Evolutionary conservation across 2,113 vertebrate genomes (phyloP), one percentile per base, ranked within the genome.

Genomic region (Mola mola): DNA sequence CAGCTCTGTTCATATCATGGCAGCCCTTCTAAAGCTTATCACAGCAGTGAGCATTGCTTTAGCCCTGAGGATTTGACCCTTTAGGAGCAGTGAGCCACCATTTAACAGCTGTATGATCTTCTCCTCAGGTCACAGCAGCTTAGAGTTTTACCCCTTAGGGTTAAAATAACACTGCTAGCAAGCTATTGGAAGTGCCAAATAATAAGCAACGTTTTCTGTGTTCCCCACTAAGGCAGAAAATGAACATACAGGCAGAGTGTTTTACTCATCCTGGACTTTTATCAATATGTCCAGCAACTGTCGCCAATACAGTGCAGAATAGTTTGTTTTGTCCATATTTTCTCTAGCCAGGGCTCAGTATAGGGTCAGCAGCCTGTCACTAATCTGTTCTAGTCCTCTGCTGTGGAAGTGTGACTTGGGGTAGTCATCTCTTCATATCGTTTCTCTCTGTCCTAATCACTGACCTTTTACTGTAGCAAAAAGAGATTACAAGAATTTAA

Each of bases 371-470:
- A 38, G 47, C 20, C 53, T 42, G 58, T 36, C 21, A 5, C 58
- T 86, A 84, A 88, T 87, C 83, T 59, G 44, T 8, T 47, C 33
- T 87, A 78, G 88, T 67, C 81, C 53, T 68, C 41, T 38, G 60
- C 33, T 57, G 42, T 59, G 25, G 48, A 52, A 42, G 59, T 63
- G 25, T 59, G 20, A 58, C 60, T 43, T 28, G 15, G 21, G 21
- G 37, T 20, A n/a, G 49, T 59, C 65, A 42, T 70, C 49, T 46
- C 28, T 50, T 56, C 60, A 60, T 84, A 48, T 53, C 48, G 19
- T n/a, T 53, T 43, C 62, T 21, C 13, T 42, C n/a, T 0, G n/a
- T 64, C 46, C 51, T 59, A 31, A 76, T 66, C 62, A 33, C 59
- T 65, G 42, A 50, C 56, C 42, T 28, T 60, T 77, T 65, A 38